These are phyloP conservation scores for cat (Felis catus) DNA, from an alignment of 2,113 vertebrate species.

Conservation along the genomic window DNA sequence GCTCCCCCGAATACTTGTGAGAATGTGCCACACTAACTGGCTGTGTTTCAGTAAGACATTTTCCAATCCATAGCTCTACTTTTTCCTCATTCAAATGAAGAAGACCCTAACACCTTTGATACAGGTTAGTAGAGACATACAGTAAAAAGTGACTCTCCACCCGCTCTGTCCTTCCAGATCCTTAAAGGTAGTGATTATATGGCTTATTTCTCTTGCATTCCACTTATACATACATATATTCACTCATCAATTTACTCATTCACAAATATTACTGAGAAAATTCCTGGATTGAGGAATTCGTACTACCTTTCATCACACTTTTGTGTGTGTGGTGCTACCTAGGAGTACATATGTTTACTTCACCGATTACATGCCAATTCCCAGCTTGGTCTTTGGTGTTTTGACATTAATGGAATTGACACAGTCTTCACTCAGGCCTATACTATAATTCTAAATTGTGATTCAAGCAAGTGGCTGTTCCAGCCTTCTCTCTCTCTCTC, in stretches of 20 bases:
- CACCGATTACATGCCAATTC: not conserved
- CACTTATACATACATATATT: not conserved
- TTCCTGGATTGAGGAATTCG: not conserved
- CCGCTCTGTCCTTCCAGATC: not conserved
- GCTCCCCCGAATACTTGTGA: not conserved
- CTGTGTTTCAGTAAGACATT: constrained; percentile 22
- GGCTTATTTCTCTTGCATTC: not conserved
- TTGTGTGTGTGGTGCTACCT: not conserved
- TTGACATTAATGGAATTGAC: not conserved
- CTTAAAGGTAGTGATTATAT: not conserved
- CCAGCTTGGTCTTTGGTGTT: not conserved
- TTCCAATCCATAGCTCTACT: not conserved
- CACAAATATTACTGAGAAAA: not conserved
- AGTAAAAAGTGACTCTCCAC: not conserved
- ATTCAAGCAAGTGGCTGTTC: not conserved
- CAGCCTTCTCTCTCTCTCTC: not conserved
- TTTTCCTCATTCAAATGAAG: not conserved
- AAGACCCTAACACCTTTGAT: not conserved
- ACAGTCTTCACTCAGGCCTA: not conserved
- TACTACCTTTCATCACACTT: not conserved
- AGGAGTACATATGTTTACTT: not conserved
- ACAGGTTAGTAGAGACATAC: not conserved
- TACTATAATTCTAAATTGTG: not conserved
- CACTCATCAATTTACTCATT: not conserved
- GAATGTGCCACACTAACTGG: not conserved